phyloP scores from a whole-genome alignment of 2,797 vertebrate genomes.

The Scleropages formosus region DNA sequence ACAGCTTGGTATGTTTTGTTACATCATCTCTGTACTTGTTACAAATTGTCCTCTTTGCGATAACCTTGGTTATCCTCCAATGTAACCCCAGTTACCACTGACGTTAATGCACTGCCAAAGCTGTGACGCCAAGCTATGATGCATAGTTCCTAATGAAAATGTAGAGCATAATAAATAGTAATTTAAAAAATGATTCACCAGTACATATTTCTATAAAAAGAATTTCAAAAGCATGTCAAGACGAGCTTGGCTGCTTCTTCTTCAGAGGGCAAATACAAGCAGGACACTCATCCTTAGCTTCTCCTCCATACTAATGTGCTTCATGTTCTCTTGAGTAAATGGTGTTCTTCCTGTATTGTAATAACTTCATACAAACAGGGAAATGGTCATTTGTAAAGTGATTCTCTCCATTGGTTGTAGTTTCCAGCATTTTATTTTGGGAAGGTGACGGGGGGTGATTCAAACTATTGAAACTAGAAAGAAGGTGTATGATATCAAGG shows the following conservation, averaged over 20 bases:
- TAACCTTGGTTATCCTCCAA: not conserved
- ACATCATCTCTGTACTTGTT: not conserved
- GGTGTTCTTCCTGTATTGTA: not conserved
- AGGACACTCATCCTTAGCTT: not conserved
- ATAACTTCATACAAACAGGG: not conserved
- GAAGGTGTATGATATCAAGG: not conserved
- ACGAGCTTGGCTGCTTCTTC: not conserved
- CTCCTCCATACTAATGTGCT: not conserved
- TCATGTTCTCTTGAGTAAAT: slow-evolving; percentile 5
- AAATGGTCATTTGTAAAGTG: slow-evolving; percentile 7
- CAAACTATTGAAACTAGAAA: not conserved
- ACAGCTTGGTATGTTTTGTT: not conserved
- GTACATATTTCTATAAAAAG: not conserved
- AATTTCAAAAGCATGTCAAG: not conserved
- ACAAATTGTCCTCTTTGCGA: not conserved
- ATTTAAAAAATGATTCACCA: not conserved
- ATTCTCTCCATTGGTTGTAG: not conserved
- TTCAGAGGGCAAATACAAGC: not conserved
- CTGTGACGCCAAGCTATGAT: not conserved
- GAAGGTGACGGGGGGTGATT: not conserved
- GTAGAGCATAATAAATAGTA: not conserved
- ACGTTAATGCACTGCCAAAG: not conserved
- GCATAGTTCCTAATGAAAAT: not conserved
- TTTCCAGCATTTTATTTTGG: not conserved
- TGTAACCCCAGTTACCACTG: no score